phyloP scores from a whole-genome alignment of 2,888 invertebrate species.

The Thereva nobilitata region DNA sequence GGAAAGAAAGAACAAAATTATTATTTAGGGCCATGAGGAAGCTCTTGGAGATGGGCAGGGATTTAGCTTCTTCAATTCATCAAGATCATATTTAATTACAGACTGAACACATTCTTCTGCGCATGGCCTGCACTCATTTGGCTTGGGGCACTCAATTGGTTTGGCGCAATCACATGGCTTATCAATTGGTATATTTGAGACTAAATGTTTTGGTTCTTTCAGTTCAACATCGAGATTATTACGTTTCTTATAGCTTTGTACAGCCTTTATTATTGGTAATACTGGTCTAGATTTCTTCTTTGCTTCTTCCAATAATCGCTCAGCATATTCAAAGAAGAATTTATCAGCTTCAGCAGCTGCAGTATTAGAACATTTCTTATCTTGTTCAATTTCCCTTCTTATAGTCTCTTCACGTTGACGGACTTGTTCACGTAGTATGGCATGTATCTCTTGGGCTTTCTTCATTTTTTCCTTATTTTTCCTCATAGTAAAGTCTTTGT shows the following conservation, averaged over 20 bases:
- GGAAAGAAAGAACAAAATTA: too few species aligned
- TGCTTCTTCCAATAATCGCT: slow-evolving; percentile 49
- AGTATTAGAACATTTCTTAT: slow-evolving; percentile 39
- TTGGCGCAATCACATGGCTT: background rate
- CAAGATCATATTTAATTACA: slow-evolving; percentile 38
- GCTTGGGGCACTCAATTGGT: too few species aligned
- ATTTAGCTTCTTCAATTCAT: slow-evolving; percentile 41
- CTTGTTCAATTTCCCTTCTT: slow-evolving; percentile 26
- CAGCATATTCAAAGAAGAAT: slow-evolving; percentile 51
- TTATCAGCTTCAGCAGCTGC: slow-evolving; percentile 49
- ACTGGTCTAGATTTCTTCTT: slow-evolving; percentile 51
- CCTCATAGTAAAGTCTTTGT: slow-evolving; percentile 45
- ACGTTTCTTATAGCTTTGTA: slow-evolving; percentile 49
- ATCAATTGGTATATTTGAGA: slow-evolving; percentile 51
- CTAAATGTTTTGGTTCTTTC: slow-evolving; percentile 49
- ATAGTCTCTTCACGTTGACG: slow-evolving; percentile 45
- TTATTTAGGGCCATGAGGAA: slow-evolving; percentile 9
- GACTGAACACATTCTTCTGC: background rate
- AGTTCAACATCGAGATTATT: slow-evolving; percentile 50
- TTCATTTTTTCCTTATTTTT: slow-evolving; percentile 48
- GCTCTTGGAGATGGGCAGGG: slow-evolving; percentile 21
- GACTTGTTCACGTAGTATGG: slow-evolving; percentile 43
- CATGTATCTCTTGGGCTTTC: slow-evolving; percentile 38
- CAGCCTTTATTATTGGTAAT: slow-evolving; percentile 50
- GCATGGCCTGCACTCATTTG: background rate